Conservation (phyloP, 2,888 invertebrate genomes). For the Lingula anatina region DNA sequence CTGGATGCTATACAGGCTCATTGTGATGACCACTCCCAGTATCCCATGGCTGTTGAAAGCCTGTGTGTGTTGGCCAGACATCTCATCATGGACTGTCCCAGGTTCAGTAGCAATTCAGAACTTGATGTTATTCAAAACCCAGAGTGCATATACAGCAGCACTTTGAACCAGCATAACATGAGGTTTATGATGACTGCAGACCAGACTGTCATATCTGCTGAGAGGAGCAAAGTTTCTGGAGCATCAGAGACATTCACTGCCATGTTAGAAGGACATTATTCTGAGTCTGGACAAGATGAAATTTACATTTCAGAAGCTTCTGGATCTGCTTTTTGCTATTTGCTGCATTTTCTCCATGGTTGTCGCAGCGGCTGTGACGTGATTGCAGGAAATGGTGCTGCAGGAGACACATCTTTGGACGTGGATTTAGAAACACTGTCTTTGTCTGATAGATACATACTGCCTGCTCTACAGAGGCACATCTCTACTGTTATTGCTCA, state of each 20-base stretch:
- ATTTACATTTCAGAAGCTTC: constrained; percentile 28
- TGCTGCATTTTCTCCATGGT: constrained; percentile 34
- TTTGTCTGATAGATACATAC: constrained; percentile 24
- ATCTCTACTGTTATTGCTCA: constrained; percentile 11
- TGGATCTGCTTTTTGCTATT: constrained; percentile 20
- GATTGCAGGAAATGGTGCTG: constrained; percentile 9
- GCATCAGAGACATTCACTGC: constrained; percentile 63
- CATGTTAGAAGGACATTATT: constrained; percentile 70
- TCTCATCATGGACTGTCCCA: too few relatives aligned
- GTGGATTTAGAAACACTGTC: constrained; percentile 17
- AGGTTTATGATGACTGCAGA: too few relatives aligned
- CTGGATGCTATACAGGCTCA: too few relatives aligned
- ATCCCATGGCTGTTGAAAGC: too few relatives aligned
- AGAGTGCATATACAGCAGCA: too few relatives aligned
- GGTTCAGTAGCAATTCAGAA: too few relatives aligned
- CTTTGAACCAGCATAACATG: too few relatives aligned
- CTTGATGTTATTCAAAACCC: too few relatives aligned
- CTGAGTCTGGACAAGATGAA: constrained; percentile 61
- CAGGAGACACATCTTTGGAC: constrained; percentile 6
- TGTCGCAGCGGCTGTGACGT: constrained; percentile 21
- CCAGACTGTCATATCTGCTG: background rate
- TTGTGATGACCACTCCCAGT: too few relatives aligned
- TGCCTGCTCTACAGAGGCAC: constrained; percentile 18
- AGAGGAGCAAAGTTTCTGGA: too few relatives aligned
- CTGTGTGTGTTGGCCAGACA: too few relatives aligned